Base-by-base conservation (phyloP, 2,797 vertebrate genomes). In the Pangasius djambal region DNA sequence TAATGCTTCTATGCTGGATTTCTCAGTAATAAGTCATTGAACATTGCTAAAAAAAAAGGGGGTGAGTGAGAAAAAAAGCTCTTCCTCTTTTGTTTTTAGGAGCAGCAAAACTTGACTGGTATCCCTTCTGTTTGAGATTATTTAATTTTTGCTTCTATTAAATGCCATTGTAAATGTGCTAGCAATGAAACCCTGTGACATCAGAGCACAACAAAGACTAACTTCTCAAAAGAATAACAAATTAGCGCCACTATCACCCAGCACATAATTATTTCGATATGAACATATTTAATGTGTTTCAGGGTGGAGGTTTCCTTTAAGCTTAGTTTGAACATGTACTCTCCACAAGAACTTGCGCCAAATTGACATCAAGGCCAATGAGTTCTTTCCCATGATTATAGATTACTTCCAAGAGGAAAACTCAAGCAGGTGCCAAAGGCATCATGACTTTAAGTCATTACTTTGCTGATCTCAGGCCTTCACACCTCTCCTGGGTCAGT, bases 381-480 rank as follows among this genome's bases (percentile, higher is more conserved):
- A 67, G 40, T 12, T 70, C 48, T 52, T 69, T 52, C 28, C 15
- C n/a, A 70, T 25, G 44, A 8, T 85, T 67, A 25, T 52, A 69
- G 83, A 85, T 69, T 69, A 31, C n/a, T 69, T 69, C 63, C 13
- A 44, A 28, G 37, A 48, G 37, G 59, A 83, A 65, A 57, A 40
- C 81, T 69, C 63, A 52, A 85, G 34, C 57, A 10, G 34, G 12
- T 40, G 10, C 40, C 77, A 86, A 69, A 77, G 57, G 63, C 63
- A 7, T 86, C 75, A 22, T 25, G 25, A 15, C 83, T 72, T 72
- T 55, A 61, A 79, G 48, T 63, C 44, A n/a, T 81, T 74, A 31
- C 57, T 77, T 78, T 84, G 89, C 86, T 87, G 86, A 87, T 85
- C 59, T 89, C 65, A 79, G 89, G 34, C 20, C 44, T 78, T 59